Base-by-base conservation (phyloP, 2,888 invertebrate species). In the Apamea sordens region DNA sequence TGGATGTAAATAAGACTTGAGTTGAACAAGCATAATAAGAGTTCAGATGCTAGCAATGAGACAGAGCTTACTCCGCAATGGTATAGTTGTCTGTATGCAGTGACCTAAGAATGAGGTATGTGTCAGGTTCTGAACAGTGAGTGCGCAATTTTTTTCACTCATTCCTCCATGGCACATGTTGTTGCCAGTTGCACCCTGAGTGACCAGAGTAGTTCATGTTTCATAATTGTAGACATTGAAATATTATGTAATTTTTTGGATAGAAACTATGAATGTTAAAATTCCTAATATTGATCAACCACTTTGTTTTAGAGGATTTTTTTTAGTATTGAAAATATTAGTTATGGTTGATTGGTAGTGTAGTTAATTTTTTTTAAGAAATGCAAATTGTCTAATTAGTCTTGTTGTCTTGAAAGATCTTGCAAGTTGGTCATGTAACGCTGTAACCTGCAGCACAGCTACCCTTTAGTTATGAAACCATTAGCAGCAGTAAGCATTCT, bases 171-270 rank as follows among this genome's bases (percentile, higher is more conserved):
- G 41, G 8, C 15, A 59, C 21, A 47, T 56, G n/a, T 36, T 65
- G 41, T 83, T 53, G 53, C 61, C 67, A 80, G 44, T 1, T 77
- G 53, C 67, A 61, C 41, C n/a, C 13, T 76, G 41, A 82, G 7
- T 77, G 47, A 21, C 41, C 41, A 75, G 47, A 61, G 32, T 77
- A 77, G 32, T 41, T 24, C 10, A 47, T 76, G n/a, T 81, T 73
- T 63, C 11, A 10, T 77, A 4, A n/a, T n/a, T 13, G 21, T 73
- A 41, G 64, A n/a, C 28, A 24, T n/a, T 24, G 13, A 21, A n/a
- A 32, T 32, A 32, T 32, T 32, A 28, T 56, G 2, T 56, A 32
- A 74, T 61, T 59, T 47, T 41, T 69, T 41, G 7, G 18, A 63
- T 32, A 50, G 13, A 41, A 56, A 41, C 24, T 36, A 36, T 50